Evolutionary conservation across 2,113 vertebrate genomes (phyloP), one percentile per base, ranked within the genome.

Genomic region (Petaurus breviceps): DNA sequence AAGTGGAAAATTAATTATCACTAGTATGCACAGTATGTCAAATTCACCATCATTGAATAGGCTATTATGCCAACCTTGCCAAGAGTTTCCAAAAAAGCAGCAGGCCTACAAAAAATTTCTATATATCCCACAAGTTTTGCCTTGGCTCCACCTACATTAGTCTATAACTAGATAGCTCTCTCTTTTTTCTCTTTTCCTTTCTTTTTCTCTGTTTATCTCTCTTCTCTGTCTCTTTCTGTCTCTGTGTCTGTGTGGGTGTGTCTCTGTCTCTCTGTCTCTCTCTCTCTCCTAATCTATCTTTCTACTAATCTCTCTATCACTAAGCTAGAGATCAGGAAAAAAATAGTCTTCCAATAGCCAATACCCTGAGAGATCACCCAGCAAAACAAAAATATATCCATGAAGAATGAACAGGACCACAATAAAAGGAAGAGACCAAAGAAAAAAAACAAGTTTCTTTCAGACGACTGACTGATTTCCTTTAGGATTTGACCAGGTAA

Each of bases 1-100:
- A 84, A 84, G 68, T 84, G 68, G 68, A 84, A 84, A 84, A 84
- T 84, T 84, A 84, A 84, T 84, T 84, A 84, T 84, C n/a, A 84
- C 68, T 84, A 43, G 68, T 84, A 84, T 84, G 68, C 68, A 43
- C 68, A 84, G 68, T 84, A 84, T 84, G 68, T 84, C 68, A 84
- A 84, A 84, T 43, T 84, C 68, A 43, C 68, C 68, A 84, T 84
- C 68, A 43, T 43, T 84, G 68, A 84, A n/a, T 43, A 43, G 68
- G 19, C 37, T 84, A 19, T 84, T 43, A 84, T 43, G 43, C 68
- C 68, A 84, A 84, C 68, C 68, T 84, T 84, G 68, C 68, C 68
- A 84, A 84, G 68, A 84, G 19, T 84, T 84, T 84, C 37, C 68
- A 84, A 84, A 84, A 52, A 84, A 84, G 68, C 68, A 84, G 37